These are phyloP conservation scores for Capitella teleta DNA, from an alignment of 1,140 invertebrate species.

Conservation along the genomic window DNA sequence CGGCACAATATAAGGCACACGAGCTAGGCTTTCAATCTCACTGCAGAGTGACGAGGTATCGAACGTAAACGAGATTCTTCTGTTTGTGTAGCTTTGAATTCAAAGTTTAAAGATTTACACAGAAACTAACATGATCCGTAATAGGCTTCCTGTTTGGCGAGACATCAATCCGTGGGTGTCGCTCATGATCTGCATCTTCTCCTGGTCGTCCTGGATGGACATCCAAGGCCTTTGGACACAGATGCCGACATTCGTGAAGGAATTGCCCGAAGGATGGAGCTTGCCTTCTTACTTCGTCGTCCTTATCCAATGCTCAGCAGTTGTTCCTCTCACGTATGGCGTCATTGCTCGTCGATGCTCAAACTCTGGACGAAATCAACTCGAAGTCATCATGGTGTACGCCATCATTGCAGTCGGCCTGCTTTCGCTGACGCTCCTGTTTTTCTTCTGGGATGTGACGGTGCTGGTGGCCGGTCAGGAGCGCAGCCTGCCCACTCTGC, in stretches of 20 bases:
- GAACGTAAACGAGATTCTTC: too few relatives aligned
- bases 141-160: too few relatives aligned
- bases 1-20: too few relatives aligned
- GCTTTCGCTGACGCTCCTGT: constrained; percentile 55
- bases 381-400: constrained; percentile 55
- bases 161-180: too few relatives aligned
- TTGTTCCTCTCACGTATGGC: constrained; percentile 64
- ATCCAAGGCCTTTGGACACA: constrained; percentile 4
- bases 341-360: constrained; percentile 43
- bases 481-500: constrained; percentile 62
- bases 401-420: constrained; percentile 54
- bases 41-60: too few relatives aligned
- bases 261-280: constrained; percentile 76
- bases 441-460: constrained; percentile 61
- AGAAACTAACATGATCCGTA: too few relatives aligned
- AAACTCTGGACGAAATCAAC: constrained; percentile 31
- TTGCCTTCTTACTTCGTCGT: constrained; percentile 76
- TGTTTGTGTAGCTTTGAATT: too few relatives aligned
- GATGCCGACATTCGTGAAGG: constrained; percentile 58
- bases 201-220: neutral
- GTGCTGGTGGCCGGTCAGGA: constrained; percentile 42
- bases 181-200: neutral
- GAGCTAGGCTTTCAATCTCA: too few relatives aligned
- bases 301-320: constrained; percentile 71
- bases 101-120: too few relatives aligned